Conservation (phyloP, 2,113 vertebrate genomes). For the Bujurquina vittata region DNA sequence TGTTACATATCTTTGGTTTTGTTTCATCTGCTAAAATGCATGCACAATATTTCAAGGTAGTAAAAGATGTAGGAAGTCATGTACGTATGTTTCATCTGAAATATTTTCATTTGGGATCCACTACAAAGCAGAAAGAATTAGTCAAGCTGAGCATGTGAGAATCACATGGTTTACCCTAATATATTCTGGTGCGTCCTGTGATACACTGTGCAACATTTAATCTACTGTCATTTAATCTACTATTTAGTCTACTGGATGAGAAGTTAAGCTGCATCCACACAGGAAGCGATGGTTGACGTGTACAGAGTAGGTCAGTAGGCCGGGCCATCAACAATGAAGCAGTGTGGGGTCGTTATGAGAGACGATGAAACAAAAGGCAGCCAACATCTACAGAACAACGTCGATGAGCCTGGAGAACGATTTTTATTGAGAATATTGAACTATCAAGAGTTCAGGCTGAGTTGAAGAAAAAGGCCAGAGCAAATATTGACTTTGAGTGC, state of each 20-base stretch:
- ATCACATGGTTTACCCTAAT: no score
- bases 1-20: not conserved
- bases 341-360: not conserved
- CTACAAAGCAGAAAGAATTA: not conserved
- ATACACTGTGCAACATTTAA: fast-evolving
- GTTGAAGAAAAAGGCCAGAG: not conserved
- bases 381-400: not conserved
- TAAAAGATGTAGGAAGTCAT: not conserved
- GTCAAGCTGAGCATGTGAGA: not conserved
- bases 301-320: no score
- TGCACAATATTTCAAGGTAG: not conserved
- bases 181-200: not conserved
- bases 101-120: not conserved
- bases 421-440: no score
- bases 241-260: not conserved
- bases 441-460: not conserved
- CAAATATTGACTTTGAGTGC: not conserved
- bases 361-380: not conserved
- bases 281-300: no score
- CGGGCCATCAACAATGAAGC: not conserved
- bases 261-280: no score
- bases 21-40: not conserved
- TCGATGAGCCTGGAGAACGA: not conserved
- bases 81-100: not conserved
- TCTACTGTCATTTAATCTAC: no score